phyloP scores from a whole-genome alignment of 2,888 invertebrate species.

The Caenorhabditis drosophilae region DNA sequence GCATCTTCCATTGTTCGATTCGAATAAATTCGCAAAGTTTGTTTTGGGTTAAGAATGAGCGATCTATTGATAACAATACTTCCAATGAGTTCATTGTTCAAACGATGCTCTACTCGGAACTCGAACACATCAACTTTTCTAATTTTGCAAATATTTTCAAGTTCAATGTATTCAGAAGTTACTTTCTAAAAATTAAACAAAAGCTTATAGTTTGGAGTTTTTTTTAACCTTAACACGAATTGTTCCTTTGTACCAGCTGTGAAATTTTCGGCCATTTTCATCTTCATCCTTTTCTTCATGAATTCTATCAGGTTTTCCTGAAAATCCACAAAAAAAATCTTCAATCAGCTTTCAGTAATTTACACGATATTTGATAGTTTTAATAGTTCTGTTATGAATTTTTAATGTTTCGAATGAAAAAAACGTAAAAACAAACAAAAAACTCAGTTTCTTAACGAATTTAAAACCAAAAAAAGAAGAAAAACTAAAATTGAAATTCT shows the following conservation, averaged over 20 bases:
- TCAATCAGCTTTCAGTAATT: no score
- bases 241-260: slow-evolving; percentile 37
- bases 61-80: slow-evolving; percentile 15
- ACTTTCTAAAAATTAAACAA: slow-evolving; percentile 36
- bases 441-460: slow-evolving; percentile 26
- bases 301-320: slow-evolving; percentile 19
- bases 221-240: slow-evolving; percentile 23
- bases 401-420: no score
- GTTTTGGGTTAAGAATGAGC: slow-evolving; percentile 29
- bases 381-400: neutral
- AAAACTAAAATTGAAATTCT: no score
- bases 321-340: no score
- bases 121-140: slow-evolving; percentile 30
- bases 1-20: slow-evolving; percentile 6
- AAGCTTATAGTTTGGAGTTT: no score
- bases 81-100: slow-evolving; percentile 16
- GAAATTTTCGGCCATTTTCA: slow-evolving; percentile 11
- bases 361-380: neutral
- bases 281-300: slow-evolving; percentile 32
- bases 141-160: slow-evolving; percentile 36
- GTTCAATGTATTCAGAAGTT: slow-evolving; percentile 23
- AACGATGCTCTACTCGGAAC: slow-evolving; percentile 22
- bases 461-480: slow-evolving; percentile 15
- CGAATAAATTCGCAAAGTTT: slow-evolving; percentile 19
- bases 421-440: neutral